Percentiles rank a stretch among this genome's conserved stretches.
These are phyloP conservation scores for Eurytemora carolleeae DNA, from an alignment of 1,140 invertebrate genomes.

Conservation along the genomic window DNA sequence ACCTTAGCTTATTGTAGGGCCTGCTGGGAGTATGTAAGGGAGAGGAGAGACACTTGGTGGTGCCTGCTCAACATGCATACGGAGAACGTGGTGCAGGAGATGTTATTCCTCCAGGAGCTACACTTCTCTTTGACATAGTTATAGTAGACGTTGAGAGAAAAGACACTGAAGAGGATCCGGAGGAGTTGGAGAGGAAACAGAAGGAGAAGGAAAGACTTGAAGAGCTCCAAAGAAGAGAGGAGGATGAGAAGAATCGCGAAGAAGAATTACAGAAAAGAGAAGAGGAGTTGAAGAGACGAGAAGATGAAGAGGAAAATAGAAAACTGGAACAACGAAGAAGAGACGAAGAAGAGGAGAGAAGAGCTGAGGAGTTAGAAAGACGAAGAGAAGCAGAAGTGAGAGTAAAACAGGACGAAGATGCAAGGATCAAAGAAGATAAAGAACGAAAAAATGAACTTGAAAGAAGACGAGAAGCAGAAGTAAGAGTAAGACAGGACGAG, in stretches of 20 bases:
- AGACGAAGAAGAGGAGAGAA: not conserved
- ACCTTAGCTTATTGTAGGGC: too few relatives aligned
- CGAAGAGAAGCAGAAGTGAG: too few relatives aligned
- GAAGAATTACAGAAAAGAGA: not conserved
- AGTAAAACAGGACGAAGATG: not conserved
- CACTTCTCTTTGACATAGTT: conserved; percentile 23
- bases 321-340: not conserved
- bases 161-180: conserved; percentile 2
- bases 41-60: conserved; percentile 26
- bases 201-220: too few relatives aligned
- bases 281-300: not conserved
- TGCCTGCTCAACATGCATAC: conserved; percentile 27
- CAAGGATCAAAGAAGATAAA: not conserved
- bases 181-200: not conserved
- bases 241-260: not conserved
- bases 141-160: conserved; percentile 22
- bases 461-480: not conserved
- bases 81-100: conserved; percentile 27
- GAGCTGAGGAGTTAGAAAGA: not conserved
- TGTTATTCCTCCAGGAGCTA: conserved; percentile 24
- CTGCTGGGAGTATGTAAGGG: conserved; percentile 27
- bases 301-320: not conserved
- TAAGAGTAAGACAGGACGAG: too few relatives aligned
- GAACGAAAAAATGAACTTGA: too few relatives aligned
- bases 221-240: not conserved